Conservation (phyloP, 2,113 vertebrate species). For the Uria lomvia region DNA sequence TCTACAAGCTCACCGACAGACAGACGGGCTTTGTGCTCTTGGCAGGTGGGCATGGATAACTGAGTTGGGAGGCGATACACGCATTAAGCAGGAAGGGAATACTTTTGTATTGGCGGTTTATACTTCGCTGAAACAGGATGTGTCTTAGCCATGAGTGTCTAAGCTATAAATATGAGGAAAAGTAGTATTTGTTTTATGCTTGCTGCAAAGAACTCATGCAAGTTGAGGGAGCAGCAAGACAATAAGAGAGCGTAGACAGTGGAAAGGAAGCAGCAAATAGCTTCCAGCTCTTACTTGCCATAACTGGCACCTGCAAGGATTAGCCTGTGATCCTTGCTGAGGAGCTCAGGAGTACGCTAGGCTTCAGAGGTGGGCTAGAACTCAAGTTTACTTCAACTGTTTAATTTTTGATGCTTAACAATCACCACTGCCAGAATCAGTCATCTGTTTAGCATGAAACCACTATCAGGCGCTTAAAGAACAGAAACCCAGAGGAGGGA, state of each 20-base stretch:
- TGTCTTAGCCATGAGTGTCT: neutral
- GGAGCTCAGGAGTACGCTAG: neutral
- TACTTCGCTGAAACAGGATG: neutral
- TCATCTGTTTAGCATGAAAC: neutral
- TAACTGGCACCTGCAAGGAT: neutral
- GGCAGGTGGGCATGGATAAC: neutral
- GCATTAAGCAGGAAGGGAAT: neutral
- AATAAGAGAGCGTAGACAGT: fast-evolving
- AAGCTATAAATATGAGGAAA: neutral
- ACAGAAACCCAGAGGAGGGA: neutral
- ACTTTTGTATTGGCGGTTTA: neutral
- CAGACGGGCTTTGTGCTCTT: neutral
- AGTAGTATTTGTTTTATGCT: neutral
- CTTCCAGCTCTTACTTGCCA: neutral
- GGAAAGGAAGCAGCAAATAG: neutral
- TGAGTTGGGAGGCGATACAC: fast-evolving
- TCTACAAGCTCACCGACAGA: neutral
- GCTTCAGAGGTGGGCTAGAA: neutral
- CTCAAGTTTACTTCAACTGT: neutral
- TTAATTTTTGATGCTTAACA: neutral
- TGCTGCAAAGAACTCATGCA: neutral
- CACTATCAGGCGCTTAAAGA: neutral
- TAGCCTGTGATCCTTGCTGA: neutral
- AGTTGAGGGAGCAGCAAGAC: neutral
- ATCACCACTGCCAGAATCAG: neutral